Percentiles rank a stretch among this genome's conserved stretches.
These are phyloP conservation scores for Sula dactylatra DNA, from an alignment of 2,113 vertebrate species.

Conservation along the genomic window DNA sequence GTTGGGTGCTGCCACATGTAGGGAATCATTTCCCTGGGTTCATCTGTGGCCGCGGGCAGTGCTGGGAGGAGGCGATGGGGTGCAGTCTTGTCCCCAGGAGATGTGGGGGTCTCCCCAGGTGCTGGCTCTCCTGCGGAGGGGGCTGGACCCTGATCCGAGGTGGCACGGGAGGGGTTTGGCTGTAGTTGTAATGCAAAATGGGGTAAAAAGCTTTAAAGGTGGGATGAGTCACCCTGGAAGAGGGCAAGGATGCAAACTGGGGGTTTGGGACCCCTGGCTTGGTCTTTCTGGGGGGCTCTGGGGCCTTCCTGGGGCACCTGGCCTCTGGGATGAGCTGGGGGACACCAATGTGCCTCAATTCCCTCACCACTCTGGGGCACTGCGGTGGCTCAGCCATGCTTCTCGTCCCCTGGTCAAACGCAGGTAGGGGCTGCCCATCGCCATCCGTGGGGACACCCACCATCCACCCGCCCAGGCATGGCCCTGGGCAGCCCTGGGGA, in stretches of 20 bases:
- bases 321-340: background rate
- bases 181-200: background rate
- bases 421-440: background rate
- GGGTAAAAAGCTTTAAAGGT: background rate
- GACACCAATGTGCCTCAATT: too few species aligned
- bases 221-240: background rate
- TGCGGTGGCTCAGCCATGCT: rapidly evolving
- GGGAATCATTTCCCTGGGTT: background rate
- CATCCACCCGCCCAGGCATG: rapidly evolving
- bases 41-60: rapidly evolving
- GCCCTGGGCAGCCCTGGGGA: background rate
- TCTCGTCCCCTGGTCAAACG: rapidly evolving
- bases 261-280: background rate
- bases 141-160: background rate
- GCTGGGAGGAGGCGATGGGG: background rate
- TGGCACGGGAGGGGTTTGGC: too few species aligned
- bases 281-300: background rate
- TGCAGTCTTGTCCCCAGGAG: too few species aligned
- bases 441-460: rapidly evolving
- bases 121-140: background rate
- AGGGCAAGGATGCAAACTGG: background rate
- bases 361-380: rapidly evolving
- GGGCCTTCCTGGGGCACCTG: background rate
- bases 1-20: background rate
- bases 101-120: too few species aligned